Conservation (phyloP, 37 sponge, comb jelly and placozoan genomes). For the Halisarca cf. caerulea region DNA sequence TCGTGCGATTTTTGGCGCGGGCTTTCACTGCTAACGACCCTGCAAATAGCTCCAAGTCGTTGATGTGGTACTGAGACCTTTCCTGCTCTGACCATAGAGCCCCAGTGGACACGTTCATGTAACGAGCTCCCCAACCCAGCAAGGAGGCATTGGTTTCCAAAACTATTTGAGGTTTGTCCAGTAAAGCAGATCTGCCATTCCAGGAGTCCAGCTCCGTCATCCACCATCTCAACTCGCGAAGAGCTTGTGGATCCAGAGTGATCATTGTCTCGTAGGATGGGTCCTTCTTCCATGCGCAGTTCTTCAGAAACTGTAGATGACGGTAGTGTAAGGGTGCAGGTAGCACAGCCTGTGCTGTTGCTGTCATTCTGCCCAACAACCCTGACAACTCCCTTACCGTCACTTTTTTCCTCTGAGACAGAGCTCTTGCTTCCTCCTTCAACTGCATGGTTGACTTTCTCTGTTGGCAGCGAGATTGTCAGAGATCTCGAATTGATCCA, state of each 20-base stretch:
- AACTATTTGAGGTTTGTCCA: not conserved
- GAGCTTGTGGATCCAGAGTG: not conserved
- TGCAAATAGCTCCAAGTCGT: conserved; percentile 24
- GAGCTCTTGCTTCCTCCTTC: not conserved
- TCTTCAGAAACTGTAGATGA: not conserved
- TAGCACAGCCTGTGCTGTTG: not conserved
- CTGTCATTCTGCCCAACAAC: not conserved
- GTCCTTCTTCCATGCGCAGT: not conserved
- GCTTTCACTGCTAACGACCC: conserved; percentile 21
- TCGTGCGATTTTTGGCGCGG: not conserved
- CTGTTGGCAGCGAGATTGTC: not conserved
- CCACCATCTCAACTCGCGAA: not conserved
- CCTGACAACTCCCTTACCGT: not conserved
- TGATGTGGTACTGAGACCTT: conserved; percentile 17
- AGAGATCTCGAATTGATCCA: not conserved
- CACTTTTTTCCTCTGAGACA: not conserved
- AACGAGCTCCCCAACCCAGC: conserved; percentile 19
- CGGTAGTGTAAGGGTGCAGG: conserved; percentile 13
- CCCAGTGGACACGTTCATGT: not conserved
- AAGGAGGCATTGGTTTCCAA: conserved; percentile 8
- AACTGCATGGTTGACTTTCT: not conserved
- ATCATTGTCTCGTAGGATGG: not conserved
- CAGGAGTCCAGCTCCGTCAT: not conserved
- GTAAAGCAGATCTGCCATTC: conserved; percentile 9
- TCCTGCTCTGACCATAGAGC: conserved; percentile 11